phyloP scores from a whole-genome alignment of 2,888 invertebrate species.

The Cryptus armator region DNA sequence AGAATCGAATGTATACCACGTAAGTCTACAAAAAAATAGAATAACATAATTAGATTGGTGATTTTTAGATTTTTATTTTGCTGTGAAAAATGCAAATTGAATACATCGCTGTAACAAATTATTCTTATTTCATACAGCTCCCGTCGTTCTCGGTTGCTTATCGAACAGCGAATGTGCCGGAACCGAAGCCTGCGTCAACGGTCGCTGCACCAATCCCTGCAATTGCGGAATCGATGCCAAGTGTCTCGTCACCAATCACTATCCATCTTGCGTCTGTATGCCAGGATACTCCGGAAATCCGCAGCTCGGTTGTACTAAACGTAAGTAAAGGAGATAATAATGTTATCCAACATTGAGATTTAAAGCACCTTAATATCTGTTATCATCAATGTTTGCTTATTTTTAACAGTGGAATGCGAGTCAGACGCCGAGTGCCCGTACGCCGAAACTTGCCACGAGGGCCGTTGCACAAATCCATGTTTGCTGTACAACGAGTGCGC shows the following conservation, averaged over 20 bases:
- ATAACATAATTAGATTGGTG: neutral
- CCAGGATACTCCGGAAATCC: conserved; percentile 95
- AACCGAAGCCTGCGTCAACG: conserved; percentile 94
- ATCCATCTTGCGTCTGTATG: conserved; percentile 94
- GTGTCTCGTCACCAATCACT: conserved; percentile 93
- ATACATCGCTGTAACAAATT: neutral
- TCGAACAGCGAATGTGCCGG: conserved; percentile 93
- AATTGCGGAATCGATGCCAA: conserved; percentile 94
- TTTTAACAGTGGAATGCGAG: conserved; percentile 91
- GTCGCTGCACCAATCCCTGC: conserved; percentile 93
- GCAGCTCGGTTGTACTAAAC: conserved; percentile 91
- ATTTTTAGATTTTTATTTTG: neutral
- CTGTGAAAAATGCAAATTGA: neutral
- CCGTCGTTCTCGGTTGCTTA: conserved; percentile 90
- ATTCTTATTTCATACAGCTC: conserved; percentile 81
- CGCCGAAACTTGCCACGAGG: conserved; percentile 93
- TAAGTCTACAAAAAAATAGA: conserved; percentile 86
- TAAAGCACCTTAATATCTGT: too few species aligned
- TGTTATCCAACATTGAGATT: conserved; percentile 4
- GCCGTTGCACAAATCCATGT: conserved; percentile 93
- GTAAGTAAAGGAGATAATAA: conserved; percentile 70
- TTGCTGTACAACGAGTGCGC: conserved; percentile 93
- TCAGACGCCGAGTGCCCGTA: conserved; percentile 93
- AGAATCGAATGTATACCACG: conserved; percentile 91
- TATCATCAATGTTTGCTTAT: conserved; percentile 42